Conservation (phyloP, 2,797 vertebrate species). For the Lemur catta region DNA sequence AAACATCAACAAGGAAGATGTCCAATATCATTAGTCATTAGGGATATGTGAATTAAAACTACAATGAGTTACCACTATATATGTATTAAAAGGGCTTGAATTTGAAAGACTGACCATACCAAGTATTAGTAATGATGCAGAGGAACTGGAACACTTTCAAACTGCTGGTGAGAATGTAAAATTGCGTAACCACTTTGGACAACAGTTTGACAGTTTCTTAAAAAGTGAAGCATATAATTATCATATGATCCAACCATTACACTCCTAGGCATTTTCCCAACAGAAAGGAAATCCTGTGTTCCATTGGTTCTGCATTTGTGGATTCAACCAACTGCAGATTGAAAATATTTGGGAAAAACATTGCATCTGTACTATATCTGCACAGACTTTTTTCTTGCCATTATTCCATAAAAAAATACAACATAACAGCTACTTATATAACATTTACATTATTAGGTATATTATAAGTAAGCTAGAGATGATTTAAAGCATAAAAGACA, state of each 20-base stretch:
- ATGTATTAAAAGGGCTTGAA: conserved; percentile 25
- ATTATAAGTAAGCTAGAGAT: not conserved
- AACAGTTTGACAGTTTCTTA: conserved; percentile 7
- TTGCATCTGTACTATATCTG: not conserved
- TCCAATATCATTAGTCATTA: not conserved
- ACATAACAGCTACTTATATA: not conserved
- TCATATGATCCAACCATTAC: not conserved
- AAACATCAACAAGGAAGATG: not conserved
- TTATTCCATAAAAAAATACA: not conserved
- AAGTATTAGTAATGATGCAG: not conserved
- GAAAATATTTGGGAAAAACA: not conserved
- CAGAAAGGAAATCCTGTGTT: conserved; percentile 18
- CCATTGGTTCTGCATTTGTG: not conserved
- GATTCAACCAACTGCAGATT: not conserved
- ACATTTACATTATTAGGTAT: not conserved
- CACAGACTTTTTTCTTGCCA: not conserved
- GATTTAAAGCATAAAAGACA: not conserved
- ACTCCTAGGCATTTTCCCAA: not conserved
- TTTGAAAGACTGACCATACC: not conserved
- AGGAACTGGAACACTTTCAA: not conserved
- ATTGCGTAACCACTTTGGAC: not conserved
- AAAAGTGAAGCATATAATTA: conserved; percentile 21
- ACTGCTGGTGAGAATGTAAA: not conserved
- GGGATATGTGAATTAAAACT: conserved; percentile 18
- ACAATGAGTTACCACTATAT: not conserved